Conservation (phyloP, 2,888 invertebrate species). For the Eugnorisma glareosa region DNA sequence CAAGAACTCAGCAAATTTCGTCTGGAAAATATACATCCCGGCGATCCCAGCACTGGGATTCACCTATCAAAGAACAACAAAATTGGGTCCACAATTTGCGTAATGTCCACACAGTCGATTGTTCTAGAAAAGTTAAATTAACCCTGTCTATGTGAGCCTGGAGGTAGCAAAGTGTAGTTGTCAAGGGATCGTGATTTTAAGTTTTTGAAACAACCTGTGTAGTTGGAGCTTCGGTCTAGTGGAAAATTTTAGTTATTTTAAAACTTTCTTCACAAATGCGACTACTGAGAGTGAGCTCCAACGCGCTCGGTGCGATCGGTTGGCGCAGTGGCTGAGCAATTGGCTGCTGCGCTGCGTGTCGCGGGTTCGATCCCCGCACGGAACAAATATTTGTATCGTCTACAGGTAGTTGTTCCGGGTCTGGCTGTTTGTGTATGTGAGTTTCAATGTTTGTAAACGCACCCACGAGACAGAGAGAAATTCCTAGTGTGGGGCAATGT, state of each 20-base stretch:
- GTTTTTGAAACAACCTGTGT: constrained; percentile 30
- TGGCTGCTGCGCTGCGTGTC: too few species aligned
- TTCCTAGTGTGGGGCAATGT: too few species aligned
- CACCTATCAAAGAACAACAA: constrained; percentile 54
- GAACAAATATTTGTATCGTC: too few species aligned
- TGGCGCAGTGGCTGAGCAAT: too few species aligned
- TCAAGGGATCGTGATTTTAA: constrained; percentile 19
- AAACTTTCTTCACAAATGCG: not conserved
- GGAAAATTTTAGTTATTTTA: not conserved
- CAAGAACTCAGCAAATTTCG: not conserved
- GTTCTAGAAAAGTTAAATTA: constrained; percentile 62
- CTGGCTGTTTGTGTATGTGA: too few species aligned
- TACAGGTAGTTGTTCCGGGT: too few species aligned
- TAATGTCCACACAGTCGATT: constrained; percentile 34
- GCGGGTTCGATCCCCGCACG: too few species aligned
- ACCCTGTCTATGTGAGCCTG: constrained; percentile 14
- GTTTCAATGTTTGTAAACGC: too few species aligned
- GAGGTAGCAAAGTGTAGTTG: constrained; percentile 21
- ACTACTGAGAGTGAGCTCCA: not conserved
- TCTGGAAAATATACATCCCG: constrained; percentile 13
- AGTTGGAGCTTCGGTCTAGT: not conserved
- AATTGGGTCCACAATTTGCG: constrained; percentile 40
- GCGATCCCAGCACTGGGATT: constrained; percentile 34
- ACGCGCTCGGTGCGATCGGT: too few species aligned
- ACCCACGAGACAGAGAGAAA: too few species aligned